phyloP scores from a whole-genome alignment of 2,797 vertebrate genomes.

The Scolopax rusticola region DNA sequence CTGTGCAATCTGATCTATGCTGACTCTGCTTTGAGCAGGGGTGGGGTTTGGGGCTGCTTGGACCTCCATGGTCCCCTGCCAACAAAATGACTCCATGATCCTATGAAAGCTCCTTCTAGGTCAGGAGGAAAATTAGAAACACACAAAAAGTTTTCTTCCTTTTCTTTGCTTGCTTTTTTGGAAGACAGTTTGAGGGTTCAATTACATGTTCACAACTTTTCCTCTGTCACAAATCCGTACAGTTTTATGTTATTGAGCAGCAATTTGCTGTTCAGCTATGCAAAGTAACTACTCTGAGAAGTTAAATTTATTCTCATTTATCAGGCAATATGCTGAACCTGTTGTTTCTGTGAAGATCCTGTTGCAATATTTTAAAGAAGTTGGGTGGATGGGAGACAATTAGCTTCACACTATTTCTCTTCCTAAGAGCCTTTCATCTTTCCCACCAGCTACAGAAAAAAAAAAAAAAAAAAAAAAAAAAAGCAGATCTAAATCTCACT shows the following conservation, averaged over 20 bases:
- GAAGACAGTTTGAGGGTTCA: background rate
- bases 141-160: background rate
- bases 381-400: background rate
- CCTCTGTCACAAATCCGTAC: background rate
- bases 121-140: background rate
- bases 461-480: background rate
- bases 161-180: background rate
- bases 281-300: background rate
- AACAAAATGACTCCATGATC: background rate
- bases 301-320: background rate
- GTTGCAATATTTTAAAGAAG: background rate
- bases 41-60: background rate
- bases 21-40: background rate
- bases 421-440: background rate
- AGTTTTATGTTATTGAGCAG: background rate
- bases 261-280: background rate
- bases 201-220: accelerated
- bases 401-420: background rate
- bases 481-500: background rate
- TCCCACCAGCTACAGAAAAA: background rate
- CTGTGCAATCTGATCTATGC: background rate
- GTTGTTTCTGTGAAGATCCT: background rate
- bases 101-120: background rate
- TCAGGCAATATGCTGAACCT: background rate
- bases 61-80: background rate